Evolutionary conservation across 2,888 invertebrate genomes (phyloP).

Genomic region (Oegoconia quadripuncta): DNA sequence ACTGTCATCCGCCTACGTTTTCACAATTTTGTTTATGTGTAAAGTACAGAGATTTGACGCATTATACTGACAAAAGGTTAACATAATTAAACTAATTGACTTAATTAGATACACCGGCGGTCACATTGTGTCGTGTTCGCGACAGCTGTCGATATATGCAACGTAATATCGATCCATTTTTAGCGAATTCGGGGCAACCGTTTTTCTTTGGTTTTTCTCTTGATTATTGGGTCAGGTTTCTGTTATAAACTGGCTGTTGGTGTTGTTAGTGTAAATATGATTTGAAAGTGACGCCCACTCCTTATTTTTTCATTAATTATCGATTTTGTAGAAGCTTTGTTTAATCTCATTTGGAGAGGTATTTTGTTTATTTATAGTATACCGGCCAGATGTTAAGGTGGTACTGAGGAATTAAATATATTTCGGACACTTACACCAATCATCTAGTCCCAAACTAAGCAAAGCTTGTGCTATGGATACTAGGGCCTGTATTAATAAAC

Average conservation of each 20-base stretch:
- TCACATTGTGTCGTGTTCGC: neutral
- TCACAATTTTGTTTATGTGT: slow-evolving; percentile 1
- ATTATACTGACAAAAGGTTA: neutral
- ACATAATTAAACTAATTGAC: slow-evolving; percentile 7
- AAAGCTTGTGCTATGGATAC: too few relatives aligned
- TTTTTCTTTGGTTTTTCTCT: slow-evolving; percentile 18
- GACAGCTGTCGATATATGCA: neutral
- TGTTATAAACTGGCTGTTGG: neutral
- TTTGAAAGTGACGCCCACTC: slow-evolving; percentile 6
- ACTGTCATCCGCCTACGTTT: slow-evolving; percentile 10
- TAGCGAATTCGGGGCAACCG: slow-evolving; percentile 21
- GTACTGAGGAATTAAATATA: too few relatives aligned
- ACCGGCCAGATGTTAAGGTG: too few relatives aligned
- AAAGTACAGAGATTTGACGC: neutral
- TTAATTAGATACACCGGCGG: neutral
- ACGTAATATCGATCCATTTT: slow-evolving; percentile 26
- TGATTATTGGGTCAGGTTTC: slow-evolving; percentile 1
- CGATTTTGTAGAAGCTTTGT: too few relatives aligned
- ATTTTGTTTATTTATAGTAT: too few relatives aligned
- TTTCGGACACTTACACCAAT: too few relatives aligned
- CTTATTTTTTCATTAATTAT: neutral
- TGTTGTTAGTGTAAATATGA: slow-evolving; percentile 2
- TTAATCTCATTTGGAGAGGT: too few relatives aligned
- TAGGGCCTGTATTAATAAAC: too few relatives aligned
- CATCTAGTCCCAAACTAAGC: too few relatives aligned